phyloP scores from a whole-genome alignment of 2,888 invertebrate species.

The Cosmia trapezina region DNA sequence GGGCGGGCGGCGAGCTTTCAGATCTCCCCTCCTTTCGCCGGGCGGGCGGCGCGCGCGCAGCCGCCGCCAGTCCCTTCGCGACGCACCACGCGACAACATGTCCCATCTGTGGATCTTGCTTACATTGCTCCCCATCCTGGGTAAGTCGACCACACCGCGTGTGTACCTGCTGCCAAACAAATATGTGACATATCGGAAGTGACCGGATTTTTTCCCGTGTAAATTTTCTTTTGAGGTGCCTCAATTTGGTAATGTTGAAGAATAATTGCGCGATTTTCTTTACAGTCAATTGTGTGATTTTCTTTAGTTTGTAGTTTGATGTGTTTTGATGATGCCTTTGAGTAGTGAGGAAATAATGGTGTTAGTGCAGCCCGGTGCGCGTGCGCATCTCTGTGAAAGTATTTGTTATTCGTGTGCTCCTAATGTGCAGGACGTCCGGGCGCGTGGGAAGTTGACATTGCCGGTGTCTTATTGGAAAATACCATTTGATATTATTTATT shows the following conservation, averaged over 20 bases:
- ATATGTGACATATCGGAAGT: slow-evolving; percentile 72
- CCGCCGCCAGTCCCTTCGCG: slow-evolving; percentile 83
- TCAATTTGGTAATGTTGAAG: slow-evolving; percentile 43
- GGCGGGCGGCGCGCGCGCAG: slow-evolving; percentile 78
- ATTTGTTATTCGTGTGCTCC: slow-evolving; percentile 62
- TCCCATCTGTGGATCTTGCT: slow-evolving; percentile 87
- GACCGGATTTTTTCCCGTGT: slow-evolving; percentile 62
- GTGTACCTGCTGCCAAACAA: slow-evolving; percentile 62
- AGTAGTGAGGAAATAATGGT: slow-evolving; percentile 72
- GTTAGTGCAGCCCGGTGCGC: slow-evolving; percentile 68
- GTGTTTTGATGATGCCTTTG: slow-evolving; percentile 58
- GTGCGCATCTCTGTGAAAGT: slow-evolving; percentile 74
- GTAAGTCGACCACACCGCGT: slow-evolving; percentile 78
- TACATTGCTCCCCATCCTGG: slow-evolving; percentile 87
- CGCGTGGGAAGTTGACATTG: slow-evolving; percentile 71
- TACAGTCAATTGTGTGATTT: slow-evolving; percentile 46
- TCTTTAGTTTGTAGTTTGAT: slow-evolving; percentile 31
- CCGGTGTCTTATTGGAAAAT: slow-evolving; percentile 13
- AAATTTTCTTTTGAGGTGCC: slow-evolving; percentile 52
- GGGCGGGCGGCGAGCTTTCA: slow-evolving; percentile 87
- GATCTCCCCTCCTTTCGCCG: slow-evolving; percentile 72
- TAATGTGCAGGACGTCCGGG: slow-evolving; percentile 77
- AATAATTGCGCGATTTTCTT: slow-evolving; percentile 50
- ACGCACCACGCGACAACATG: slow-evolving; percentile 87
- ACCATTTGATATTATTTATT: background rate